A percentile compares a stretch with the other conserved stretches of the same genome.
These are phyloP conservation scores for Lottia gigantea DNA, from an alignment of 2,888 invertebrate genomes.

Conservation along the genomic window DNA sequence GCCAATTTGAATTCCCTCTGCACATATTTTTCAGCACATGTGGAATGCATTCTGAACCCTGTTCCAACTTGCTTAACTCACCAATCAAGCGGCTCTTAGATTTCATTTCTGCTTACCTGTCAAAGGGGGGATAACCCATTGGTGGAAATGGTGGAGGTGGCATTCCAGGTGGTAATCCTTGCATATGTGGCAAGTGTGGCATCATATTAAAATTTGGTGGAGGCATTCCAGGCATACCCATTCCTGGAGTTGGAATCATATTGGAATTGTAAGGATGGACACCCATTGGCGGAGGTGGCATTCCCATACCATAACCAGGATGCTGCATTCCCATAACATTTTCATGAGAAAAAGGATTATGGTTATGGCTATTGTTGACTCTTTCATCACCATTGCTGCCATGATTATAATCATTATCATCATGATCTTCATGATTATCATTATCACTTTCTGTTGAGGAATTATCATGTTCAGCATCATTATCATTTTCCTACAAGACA, in stretches of 20 bases:
- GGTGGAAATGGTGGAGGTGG: background rate
- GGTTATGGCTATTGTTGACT: background rate
- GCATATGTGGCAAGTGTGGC: background rate
- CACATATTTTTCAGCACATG: no score
- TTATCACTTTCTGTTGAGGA: background rate
- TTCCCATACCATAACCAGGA: slow-evolving; percentile 1
- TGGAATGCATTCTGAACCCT: no score
- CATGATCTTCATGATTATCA: background rate
- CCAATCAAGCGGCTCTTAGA: no score
- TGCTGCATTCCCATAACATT: background rate
- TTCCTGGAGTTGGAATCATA: background rate
- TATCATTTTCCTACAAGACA: background rate
- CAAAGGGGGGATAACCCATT: slow-evolving; percentile 1
- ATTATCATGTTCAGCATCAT: background rate
- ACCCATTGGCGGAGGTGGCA: background rate
- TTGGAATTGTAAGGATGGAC: background rate
- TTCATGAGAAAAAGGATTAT: background rate
- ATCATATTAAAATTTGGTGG: slow-evolving; percentile 3
- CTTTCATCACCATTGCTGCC: background rate
- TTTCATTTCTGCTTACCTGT: background rate
- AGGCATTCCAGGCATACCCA: background rate
- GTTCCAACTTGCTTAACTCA: no score
- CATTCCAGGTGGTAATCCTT: slow-evolving; percentile 7
- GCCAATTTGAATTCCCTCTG: no score
- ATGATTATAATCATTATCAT: background rate